Percentiles rank a stretch among this genome's conserved stretches.
phyloP scores from a whole-genome alignment of 2,888 invertebrate genomes.

The Netelia fuscicornis region DNA sequence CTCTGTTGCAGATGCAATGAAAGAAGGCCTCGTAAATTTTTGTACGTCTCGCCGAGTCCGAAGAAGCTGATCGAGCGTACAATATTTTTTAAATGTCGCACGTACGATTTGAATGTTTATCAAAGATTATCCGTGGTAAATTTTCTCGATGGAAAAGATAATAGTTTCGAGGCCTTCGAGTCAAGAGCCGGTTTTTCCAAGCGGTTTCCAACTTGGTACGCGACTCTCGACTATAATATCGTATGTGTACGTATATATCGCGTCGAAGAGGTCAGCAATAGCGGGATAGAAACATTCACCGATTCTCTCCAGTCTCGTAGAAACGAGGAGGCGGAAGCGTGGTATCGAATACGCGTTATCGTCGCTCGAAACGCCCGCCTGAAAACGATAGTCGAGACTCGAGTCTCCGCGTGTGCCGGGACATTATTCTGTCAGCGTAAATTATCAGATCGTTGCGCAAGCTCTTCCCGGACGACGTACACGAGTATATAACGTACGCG shows the following conservation, averaged over 20 bases:
- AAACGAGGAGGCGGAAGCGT: constrained; percentile 26
- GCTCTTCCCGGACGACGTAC: constrained; percentile 17
- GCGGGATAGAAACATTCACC: constrained; percentile 1
- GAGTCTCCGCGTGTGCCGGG: constrained; percentile 2
- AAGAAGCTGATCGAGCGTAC: too few relatives aligned
- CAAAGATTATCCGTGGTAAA: too few relatives aligned
- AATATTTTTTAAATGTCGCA: too few relatives aligned
- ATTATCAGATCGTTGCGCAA: constrained; percentile 58
- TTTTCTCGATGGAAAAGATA: too few relatives aligned
- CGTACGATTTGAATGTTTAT: too few relatives aligned
- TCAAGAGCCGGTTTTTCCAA: too few relatives aligned
- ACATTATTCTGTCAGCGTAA: constrained; percentile 28
- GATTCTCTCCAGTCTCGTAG: constrained; percentile 7
- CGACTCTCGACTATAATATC: background rate
- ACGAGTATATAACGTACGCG: background rate
- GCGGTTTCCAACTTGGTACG: background rate
- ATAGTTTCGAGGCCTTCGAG: too few relatives aligned
- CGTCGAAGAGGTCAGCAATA: background rate
- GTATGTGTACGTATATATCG: background rate
- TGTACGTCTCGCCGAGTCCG: too few relatives aligned
- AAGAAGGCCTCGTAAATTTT: too few relatives aligned
- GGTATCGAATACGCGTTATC: constrained; percentile 72
- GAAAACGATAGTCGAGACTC: constrained; percentile 67
- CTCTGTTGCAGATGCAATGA: too few relatives aligned
- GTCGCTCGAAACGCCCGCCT: constrained; percentile 69